A percentile compares a stretch with the other conserved stretches of the same genome.
Evolutionary conservation across 2,113 vertebrate species (phyloP).

Genomic region (Aviceda subcristata): DNA sequence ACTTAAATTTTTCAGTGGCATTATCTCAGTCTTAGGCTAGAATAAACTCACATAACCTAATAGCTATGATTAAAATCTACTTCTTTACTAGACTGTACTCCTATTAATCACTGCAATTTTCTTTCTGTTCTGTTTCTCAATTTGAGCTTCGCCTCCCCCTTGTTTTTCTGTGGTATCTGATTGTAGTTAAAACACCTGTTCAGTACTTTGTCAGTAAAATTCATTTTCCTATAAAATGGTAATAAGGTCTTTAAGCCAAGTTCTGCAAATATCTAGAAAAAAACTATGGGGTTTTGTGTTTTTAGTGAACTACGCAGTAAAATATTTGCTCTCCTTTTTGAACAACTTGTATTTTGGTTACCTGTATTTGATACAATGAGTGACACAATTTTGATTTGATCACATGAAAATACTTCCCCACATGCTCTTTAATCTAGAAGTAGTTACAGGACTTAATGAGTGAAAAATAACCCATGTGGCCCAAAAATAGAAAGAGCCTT

Average conservation of each 20-base stretch:
- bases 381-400: not conserved
- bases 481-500: not conserved
- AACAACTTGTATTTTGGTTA: not conserved
- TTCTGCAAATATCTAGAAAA: not conserved
- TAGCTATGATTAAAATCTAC: not conserved
- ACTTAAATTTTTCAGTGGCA: not conserved
- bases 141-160: not conserved
- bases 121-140: slow-evolving; percentile 12
- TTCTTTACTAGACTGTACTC: not conserved
- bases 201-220: slow-evolving; percentile 2
- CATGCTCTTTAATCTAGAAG: not conserved
- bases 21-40: not conserved
- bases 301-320: not conserved
- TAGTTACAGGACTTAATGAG: not conserved
- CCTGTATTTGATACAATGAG: not conserved
- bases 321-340: not conserved
- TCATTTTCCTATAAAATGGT: not conserved
- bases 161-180: slow-evolving; percentile 8
- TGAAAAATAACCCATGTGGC: not conserved
- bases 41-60: slow-evolving; percentile 36
- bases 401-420: not conserved
- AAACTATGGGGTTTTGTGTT: not conserved
- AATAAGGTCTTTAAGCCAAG: not conserved
- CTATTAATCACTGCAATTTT: not conserved
- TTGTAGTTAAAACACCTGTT: slow-evolving; percentile 44